Evolutionary conservation across 2,797 vertebrate genomes (phyloP), one percentile per base, ranked within the genome.

Genomic region (Crenichthys baileyi): DNA sequence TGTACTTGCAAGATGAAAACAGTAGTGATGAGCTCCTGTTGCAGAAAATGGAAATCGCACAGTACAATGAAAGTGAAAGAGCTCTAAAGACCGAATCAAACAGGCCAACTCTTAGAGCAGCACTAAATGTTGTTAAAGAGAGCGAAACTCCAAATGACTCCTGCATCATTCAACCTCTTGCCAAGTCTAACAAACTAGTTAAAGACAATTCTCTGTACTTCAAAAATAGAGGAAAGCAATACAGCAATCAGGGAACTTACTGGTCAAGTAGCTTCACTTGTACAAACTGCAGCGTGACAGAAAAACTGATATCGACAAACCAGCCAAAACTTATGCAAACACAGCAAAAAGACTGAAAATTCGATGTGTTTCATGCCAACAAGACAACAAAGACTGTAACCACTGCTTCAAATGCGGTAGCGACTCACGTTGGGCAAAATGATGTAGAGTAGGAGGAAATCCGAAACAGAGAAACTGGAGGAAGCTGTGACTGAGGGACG

Each of bases 41-140:
- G n/a, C n/a, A n/a, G n/a, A n/a, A n/a, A n/a, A n/a, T n/a, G n/a
- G n/a, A n/a, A n/a, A n/a, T 0, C n/a, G 80, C 48, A 0, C 67
- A 80, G 12, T 39, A 80, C 1, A 83, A 67, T 79, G 78, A 16
- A 51, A 6, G 50, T 51, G 50, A 51, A 51, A 18, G 16, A 51
- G 5, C 15, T 51, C 18, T 51, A 51, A 51, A 16, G 16, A 18
- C 13, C 1, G 18, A 18, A 18, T 5, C 50, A 51, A 16, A 51
- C 50, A 51, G 16, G 50, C 7, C 50, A 51, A 3, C 16, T 18
- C 7, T 18, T 51, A 51, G 16, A 51, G 15, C 16, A 51, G 16
- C 2, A 51, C 50, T 18, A 51, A 51, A 51, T 51, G 50, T 48
- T 7, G 46, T 48, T 51, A 15, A 51, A 7, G 13, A 16, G 50